phyloP scores from a whole-genome alignment of 2,113 vertebrate genomes.

The Ictalurus punctatus region DNA sequence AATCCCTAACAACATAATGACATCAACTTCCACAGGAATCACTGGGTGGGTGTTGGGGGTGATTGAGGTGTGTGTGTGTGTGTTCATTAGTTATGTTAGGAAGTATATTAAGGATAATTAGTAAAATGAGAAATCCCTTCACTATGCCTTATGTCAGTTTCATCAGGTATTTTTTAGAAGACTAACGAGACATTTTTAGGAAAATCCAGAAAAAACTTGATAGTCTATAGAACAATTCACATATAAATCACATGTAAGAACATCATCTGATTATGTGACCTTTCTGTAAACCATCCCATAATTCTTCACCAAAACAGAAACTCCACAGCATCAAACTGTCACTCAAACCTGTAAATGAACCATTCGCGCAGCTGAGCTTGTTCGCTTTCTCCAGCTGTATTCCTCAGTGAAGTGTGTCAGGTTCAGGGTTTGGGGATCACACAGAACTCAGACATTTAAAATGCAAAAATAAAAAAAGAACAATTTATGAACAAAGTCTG shows the following conservation, averaged over 20 bases:
- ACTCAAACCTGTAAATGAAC: neutral
- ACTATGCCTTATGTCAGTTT: neutral
- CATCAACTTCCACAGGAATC: constrained; percentile 44
- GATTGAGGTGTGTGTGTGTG: constrained; percentile 6
- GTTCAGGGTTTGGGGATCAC: too few relatives aligned
- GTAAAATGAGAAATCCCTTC: neutral
- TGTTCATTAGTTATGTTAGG: constrained; percentile 44
- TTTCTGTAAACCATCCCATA: neutral
- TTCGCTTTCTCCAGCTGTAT: too few relatives aligned
- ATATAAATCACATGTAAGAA: neutral
- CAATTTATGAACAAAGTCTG: too few relatives aligned
- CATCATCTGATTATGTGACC: neutral
- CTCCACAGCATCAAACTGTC: neutral
- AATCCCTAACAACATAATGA: constrained; percentile 48
- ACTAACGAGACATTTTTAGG: neutral
- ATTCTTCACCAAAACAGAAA: neutral
- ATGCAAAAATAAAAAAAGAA: too few relatives aligned
- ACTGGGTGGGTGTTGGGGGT: constrained; percentile 11
- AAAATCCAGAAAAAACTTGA: neutral
- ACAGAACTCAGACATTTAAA: too few relatives aligned
- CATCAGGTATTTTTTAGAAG: neutral
- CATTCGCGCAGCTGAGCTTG: neutral
- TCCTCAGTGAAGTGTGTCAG: too few relatives aligned
- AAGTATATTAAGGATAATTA: neutral
- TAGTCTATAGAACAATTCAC: neutral